Evolutionary conservation across 2,113 vertebrate species (phyloP).

Genomic region (Toxotes jaculatrix): DNA sequence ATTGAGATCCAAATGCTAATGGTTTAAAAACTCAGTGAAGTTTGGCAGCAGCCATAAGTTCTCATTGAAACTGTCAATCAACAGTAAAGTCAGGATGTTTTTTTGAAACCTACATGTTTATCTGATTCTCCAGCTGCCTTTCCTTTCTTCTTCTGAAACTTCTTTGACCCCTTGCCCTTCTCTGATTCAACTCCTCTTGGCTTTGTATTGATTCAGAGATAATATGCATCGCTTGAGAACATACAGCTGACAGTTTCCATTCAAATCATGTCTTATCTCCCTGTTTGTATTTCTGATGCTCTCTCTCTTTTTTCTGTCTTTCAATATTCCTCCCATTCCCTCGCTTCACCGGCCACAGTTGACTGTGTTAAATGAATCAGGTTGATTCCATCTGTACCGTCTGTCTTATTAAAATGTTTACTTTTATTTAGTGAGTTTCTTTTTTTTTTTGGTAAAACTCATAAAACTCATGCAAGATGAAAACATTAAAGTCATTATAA

Average conservation of each 20-base stretch:
- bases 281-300: background rate
- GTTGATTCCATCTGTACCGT: conserved; percentile 18
- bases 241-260: background rate
- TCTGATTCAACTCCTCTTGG: background rate
- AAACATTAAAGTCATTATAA: conserved; percentile 1
- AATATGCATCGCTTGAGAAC: background rate
- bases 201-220: conserved; percentile 21
- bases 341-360: background rate
- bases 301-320: background rate
- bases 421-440: background rate
- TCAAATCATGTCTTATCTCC: background rate
- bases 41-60: background rate
- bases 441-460: no score
- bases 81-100: background rate
- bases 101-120: background rate
- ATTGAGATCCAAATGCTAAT: background rate
- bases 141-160: background rate
- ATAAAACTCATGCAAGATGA: conserved; percentile 11
- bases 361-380: conserved; percentile 28
- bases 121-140: background rate
- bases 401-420: conserved; percentile 27
- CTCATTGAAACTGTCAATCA: background rate
- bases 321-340: background rate
- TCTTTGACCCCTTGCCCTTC: conserved; percentile 1
- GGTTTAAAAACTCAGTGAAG: background rate